phyloP scores from a whole-genome alignment of 2,888 invertebrate genomes.

The Clitarchus hookeri region DNA sequence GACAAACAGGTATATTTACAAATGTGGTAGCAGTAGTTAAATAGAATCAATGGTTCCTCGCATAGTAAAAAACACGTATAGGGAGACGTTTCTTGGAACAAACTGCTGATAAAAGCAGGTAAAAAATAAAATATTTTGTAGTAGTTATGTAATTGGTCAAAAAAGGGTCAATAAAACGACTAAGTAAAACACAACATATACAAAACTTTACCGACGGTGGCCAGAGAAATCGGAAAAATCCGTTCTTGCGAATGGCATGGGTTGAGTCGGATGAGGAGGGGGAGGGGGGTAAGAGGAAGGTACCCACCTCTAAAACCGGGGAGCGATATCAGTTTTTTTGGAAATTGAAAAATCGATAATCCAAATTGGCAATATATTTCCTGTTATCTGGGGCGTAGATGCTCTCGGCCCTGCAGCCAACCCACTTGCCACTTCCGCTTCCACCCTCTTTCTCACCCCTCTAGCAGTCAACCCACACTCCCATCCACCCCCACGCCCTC shows the following conservation, averaged over 20 bases:
- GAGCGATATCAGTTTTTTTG: neutral
- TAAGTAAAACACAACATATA: no score
- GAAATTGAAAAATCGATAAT: constrained; percentile 5
- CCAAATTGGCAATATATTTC: constrained; percentile 14
- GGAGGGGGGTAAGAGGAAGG: neutral
- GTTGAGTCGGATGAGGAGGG: neutral
- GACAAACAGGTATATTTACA: no score
- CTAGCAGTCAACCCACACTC: neutral
- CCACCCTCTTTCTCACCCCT: neutral
- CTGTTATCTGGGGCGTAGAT: constrained; percentile 14
- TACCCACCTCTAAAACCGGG: neutral
- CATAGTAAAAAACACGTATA: no score
- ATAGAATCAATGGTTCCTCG: no score
- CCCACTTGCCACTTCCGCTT: constrained; percentile 6
- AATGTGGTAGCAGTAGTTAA: no score
- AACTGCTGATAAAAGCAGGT: no score
- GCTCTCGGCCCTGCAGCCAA: neutral
- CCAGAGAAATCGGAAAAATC: neutral
- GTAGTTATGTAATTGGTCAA: no score
- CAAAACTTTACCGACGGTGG: neutral
- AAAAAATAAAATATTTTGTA: no score
- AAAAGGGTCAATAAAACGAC: no score
- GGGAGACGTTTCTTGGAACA: no score
- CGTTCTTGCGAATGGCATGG: neutral
- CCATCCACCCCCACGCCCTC: neutral